Percentiles rank a stretch among this genome's conserved stretches.
Conservation (phyloP, 2,797 vertebrate genomes). For the Acrocephalus scirpaceus region DNA sequence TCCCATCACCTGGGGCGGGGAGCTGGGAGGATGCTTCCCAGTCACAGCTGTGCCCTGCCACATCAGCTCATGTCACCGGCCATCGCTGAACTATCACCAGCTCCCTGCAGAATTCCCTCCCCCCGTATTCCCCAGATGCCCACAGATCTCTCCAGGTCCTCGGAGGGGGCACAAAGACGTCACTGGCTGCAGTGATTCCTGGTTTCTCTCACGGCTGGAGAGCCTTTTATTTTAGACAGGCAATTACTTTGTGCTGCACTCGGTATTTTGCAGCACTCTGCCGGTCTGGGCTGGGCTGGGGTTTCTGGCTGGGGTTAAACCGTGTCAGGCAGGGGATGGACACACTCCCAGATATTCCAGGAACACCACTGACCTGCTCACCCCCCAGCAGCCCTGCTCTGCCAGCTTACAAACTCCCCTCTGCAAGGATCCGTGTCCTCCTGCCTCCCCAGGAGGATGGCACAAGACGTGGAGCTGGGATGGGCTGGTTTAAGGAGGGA, state of each 20-base stretch:
- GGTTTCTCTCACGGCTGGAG: not conserved
- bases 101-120: not conserved
- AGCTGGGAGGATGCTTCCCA: not conserved
- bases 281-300: not conserved
- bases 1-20: not conserved
- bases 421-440: not conserved
- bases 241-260: not conserved
- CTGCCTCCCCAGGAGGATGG: accelerated
- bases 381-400: not conserved
- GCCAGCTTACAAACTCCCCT: not conserved
- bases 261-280: not conserved
- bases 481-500: not conserved
- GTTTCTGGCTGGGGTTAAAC: not conserved
- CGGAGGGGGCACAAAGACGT: not conserved
- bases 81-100: not conserved
- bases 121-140: not conserved
- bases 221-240: not conserved
- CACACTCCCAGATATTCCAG: not conserved
- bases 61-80: not conserved
- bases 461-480: not conserved
- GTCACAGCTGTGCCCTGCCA: not conserved
- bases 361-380: not conserved
- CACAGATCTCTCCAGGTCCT: not conserved
- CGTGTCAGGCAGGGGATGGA: accelerated
- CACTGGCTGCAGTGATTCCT: not conserved